Evolutionary conservation across 2,113 vertebrate species (phyloP).

Genomic region (Aplodontia rufa): DNA sequence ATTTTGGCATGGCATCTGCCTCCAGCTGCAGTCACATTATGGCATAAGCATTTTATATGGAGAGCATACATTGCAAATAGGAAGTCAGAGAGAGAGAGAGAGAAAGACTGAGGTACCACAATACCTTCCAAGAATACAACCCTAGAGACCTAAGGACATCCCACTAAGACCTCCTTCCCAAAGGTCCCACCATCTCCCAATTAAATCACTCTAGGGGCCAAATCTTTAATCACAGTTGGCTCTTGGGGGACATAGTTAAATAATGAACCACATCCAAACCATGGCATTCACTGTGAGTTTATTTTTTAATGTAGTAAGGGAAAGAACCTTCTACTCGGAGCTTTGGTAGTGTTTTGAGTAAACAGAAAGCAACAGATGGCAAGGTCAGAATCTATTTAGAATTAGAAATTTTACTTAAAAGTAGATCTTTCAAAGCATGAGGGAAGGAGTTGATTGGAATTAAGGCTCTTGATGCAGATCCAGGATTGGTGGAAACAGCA

Average conservation of each 20-base stretch:
- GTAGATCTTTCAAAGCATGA: not conserved
- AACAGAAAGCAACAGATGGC: not conserved
- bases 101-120: too few species aligned
- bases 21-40: not conserved
- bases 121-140: too few species aligned
- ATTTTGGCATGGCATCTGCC: not conserved
- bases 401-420: not conserved
- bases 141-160: too few species aligned
- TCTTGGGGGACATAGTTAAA: not conserved
- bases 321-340: not conserved
- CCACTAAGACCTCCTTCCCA: too few species aligned
- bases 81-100: too few species aligned
- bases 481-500: not conserved
- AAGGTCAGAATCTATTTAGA: not conserved
- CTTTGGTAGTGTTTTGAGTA: not conserved
- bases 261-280: not conserved
- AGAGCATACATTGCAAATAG: too few species aligned
- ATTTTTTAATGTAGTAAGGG: not conserved
- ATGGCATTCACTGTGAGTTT: not conserved
- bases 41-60: not conserved
- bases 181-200: not conserved
- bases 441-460: not conserved
- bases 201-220: not conserved
- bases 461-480: not conserved
- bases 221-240: not conserved